Conservation (phyloP, 2,797 vertebrate genomes). For the Sciurus vulgaris region DNA sequence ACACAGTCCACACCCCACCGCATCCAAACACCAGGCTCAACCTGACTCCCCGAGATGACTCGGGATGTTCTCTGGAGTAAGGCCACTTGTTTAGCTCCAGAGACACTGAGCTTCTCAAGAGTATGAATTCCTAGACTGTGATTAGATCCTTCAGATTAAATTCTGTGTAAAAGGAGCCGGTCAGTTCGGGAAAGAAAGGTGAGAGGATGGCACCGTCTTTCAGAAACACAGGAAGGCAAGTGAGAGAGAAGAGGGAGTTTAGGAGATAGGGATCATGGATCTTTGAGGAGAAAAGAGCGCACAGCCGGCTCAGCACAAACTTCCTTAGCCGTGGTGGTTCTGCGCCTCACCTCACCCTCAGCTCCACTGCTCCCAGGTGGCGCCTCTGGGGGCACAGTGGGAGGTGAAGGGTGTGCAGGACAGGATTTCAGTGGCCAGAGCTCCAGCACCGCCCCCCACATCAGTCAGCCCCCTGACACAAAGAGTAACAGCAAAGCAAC, state of each 20-base stretch:
- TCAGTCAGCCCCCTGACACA: background rate
- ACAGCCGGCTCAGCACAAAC: background rate
- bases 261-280: background rate
- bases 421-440: background rate
- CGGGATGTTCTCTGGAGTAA: background rate
- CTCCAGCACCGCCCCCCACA: background rate
- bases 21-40: background rate
- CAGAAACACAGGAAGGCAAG: background rate
- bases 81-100: background rate
- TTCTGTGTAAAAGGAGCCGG: background rate
- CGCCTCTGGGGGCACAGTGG: rapidly evolving
- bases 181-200: background rate
- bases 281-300: background rate
- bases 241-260: background rate
- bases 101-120: background rate
- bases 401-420: background rate
- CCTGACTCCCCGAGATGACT: background rate
- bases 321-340: background rate
- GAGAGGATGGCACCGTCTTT: background rate
- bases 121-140: background rate
- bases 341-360: rapidly evolving
- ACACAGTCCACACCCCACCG: background rate
- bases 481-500: background rate
- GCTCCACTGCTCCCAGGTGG: background rate
- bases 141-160: background rate